phyloP scores from a whole-genome alignment of 2,888 invertebrate species.

The Sphaerophoria rueppellii region DNA sequence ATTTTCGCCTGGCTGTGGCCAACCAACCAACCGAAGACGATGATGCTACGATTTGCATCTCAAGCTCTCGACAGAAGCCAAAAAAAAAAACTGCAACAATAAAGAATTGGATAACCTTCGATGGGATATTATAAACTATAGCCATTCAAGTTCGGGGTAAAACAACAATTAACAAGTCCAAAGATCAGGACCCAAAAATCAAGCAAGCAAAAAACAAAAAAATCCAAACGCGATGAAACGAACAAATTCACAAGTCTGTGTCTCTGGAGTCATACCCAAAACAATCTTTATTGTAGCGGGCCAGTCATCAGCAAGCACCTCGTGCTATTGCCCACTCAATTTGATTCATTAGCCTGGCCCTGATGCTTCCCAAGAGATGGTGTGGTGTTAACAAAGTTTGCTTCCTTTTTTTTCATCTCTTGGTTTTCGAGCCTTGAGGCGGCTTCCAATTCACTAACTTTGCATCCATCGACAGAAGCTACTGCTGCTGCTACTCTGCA shows the following conservation, averaged over 20 bases:
- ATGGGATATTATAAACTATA: constrained; percentile 23
- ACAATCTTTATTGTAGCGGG: constrained; percentile 6
- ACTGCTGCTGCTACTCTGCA: constrained; percentile 27
- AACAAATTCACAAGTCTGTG: constrained; percentile 65
- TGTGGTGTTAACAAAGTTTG: constrained; percentile 66
- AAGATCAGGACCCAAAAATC: constrained; percentile 80
- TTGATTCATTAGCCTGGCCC: constrained; percentile 73
- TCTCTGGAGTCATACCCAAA: constrained; percentile 35
- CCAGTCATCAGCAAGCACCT: constrained; percentile 70
- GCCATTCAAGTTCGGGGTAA: constrained; percentile 72
- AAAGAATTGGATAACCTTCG: constrained; percentile 43
- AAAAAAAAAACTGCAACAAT: not conserved
- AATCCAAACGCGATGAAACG: constrained; percentile 43
- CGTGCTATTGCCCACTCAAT: constrained; percentile 73
- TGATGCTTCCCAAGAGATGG: constrained; percentile 43
- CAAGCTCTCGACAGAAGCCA: constrained; percentile 9
- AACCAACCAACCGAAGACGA: not conserved
- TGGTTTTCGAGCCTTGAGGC: constrained; percentile 47
- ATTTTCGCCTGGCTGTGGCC: constrained; percentile 63
- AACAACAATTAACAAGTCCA: constrained; percentile 81
- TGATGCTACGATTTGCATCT: constrained; percentile 41
- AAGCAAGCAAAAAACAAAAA: constrained; percentile 27
- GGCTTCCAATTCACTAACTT: constrained; percentile 58
- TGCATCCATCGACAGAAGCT: constrained; percentile 43
- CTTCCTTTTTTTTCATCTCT: constrained; percentile 28